Evolutionary conservation across 2,888 invertebrate genomes (phyloP).

Genomic region (Clusia tigrina): DNA sequence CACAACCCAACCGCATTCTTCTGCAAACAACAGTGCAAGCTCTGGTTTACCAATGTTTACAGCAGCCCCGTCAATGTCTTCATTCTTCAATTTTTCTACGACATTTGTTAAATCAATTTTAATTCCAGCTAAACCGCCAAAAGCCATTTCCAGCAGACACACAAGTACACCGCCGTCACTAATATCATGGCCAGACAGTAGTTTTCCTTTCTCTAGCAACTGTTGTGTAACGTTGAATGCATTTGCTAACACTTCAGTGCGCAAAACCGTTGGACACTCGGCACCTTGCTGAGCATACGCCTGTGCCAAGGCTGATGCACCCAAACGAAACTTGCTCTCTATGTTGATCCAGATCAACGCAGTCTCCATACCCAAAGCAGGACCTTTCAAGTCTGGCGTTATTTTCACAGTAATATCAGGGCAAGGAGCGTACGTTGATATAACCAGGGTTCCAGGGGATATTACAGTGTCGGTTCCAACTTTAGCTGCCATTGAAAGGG

Average conservation of each 20-base stretch:
- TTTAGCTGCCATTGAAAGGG: slow-evolving; percentile 94
- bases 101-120: slow-evolving; percentile 71
- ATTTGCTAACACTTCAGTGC: slow-evolving; percentile 72
- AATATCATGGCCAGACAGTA: slow-evolving; percentile 88
- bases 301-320: slow-evolving; percentile 93
- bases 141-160: slow-evolving; percentile 94
- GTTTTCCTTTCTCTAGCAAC: slow-evolving; percentile 70
- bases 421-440: slow-evolving; percentile 97
- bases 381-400: slow-evolving; percentile 89
- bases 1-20: slow-evolving; percentile 86
- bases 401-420: slow-evolving; percentile 85
- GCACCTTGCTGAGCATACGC: slow-evolving; percentile 86
- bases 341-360: slow-evolving; percentile 81
- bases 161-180: slow-evolving; percentile 96
- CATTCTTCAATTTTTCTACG: slow-evolving; percentile 37
- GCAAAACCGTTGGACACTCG: slow-evolving; percentile 80
- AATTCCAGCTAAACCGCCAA: slow-evolving; percentile 87
- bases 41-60: slow-evolving; percentile 65
- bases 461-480: slow-evolving; percentile 76
- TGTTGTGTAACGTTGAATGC: slow-evolving; percentile 87
- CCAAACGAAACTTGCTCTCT: slow-evolving; percentile 79
- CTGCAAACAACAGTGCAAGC: slow-evolving; percentile 79
- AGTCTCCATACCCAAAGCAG: slow-evolving; percentile 68
- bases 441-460: slow-evolving; percentile 88
- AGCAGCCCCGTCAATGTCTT: slow-evolving; percentile 41